Evolutionary conservation across 2,888 invertebrate species (phyloP).

Genomic region (Exephanes ischioxanthus): DNA sequence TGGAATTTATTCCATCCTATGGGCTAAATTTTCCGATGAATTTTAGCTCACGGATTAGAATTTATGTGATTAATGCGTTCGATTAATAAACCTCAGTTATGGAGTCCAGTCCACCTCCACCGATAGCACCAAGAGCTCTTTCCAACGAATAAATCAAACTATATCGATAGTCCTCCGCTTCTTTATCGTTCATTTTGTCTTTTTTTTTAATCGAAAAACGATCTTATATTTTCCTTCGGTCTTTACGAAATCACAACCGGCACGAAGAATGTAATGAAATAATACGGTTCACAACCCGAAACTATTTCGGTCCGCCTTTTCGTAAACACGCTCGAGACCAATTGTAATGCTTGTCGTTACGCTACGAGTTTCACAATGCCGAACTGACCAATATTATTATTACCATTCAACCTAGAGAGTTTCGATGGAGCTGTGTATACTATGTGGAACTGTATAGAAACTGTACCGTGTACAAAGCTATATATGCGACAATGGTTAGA

Average conservation of each 20-base stretch:
- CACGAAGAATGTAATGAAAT: neutral
- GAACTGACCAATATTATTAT: conserved; percentile 6
- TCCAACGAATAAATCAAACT: conserved; percentile 72
- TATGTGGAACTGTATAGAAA: neutral
- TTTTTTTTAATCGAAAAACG: neutral
- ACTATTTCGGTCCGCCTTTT: conserved; percentile 13
- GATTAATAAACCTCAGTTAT: conserved; percentile 68
- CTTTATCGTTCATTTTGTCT: conserved; percentile 47
- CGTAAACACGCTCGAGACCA: conserved; percentile 13
- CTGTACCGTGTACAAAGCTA: neutral
- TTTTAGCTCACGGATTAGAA: no score
- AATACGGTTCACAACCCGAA: neutral
- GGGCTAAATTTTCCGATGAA: no score
- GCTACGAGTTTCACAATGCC: neutral
- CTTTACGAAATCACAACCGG: neutral
- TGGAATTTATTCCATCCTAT: no score
- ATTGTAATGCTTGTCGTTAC: conserved; percentile 13
- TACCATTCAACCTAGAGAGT: neutral
- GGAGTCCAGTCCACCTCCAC: conserved; percentile 15
- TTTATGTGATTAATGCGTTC: no score
- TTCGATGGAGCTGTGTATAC: neutral
- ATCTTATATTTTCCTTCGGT: neutral
- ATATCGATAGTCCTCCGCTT: conserved; percentile 68
- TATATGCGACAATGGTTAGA: neutral
- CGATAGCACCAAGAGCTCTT: conserved; percentile 57